Percentiles rank a stretch among this genome's conserved stretches.
Evolutionary conservation across 2,113 vertebrate species (phyloP).

Genomic region (Lophius piscatorius): DNA sequence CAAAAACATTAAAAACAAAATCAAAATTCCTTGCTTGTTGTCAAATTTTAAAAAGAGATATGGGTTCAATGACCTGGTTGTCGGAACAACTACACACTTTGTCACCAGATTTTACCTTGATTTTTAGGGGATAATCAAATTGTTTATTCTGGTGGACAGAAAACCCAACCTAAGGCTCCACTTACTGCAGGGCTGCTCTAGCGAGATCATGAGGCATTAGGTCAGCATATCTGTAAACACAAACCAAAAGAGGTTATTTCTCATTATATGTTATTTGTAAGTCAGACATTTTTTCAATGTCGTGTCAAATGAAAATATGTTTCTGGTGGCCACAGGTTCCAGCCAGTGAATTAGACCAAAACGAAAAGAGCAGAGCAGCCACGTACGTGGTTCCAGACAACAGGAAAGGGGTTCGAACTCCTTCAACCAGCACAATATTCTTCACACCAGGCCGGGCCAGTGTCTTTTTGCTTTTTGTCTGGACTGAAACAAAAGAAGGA

Average conservation of each 20-base stretch:
- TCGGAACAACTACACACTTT: too few relatives aligned
- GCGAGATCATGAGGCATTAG: slow-evolving; percentile 96
- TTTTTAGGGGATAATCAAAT: too few relatives aligned
- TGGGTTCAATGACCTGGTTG: too few relatives aligned
- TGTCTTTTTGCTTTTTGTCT: slow-evolving; percentile 90
- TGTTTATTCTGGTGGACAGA: background rate
- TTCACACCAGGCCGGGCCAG: slow-evolving; percentile 86
- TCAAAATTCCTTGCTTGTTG: too few relatives aligned
- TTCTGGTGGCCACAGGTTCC: background rate
- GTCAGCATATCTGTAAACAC: slow-evolving; percentile 86
- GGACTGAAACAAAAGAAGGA: slow-evolving; percentile 61
- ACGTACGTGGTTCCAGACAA: slow-evolving; percentile 92
- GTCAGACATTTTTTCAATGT: too few relatives aligned
- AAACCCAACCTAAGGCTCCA: slow-evolving; percentile 44
- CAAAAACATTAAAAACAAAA: too few relatives aligned
- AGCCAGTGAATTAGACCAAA: background rate
- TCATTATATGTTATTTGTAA: too few relatives aligned
- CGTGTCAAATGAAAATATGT: background rate
- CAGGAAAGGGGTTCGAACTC: slow-evolving; percentile 92
- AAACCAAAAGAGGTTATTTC: too few relatives aligned
- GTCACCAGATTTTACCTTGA: too few relatives aligned
- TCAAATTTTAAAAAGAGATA: too few relatives aligned
- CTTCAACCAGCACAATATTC: slow-evolving; percentile 94
- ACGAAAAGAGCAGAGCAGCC: slow-evolving; percentile 4
- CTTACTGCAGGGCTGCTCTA: slow-evolving; percentile 92